These are phyloP conservation scores for Eutolmus rufibarbis DNA, from an alignment of 2,888 invertebrate species.

Conservation along the genomic window DNA sequence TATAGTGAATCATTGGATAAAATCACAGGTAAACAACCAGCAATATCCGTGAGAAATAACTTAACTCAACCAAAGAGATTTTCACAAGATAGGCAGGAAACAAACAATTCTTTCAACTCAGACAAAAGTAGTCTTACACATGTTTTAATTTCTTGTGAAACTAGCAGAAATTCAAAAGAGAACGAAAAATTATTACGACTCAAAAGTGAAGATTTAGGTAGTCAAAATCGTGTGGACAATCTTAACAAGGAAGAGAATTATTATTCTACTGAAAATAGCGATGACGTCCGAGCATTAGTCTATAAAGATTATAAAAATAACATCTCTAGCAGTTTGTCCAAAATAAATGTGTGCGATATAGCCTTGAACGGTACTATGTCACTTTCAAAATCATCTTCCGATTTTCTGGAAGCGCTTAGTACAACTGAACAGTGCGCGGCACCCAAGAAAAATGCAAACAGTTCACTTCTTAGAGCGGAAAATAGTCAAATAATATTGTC, in stretches of 20 bases:
- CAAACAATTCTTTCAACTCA: background rate
- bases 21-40: conserved; percentile 45
- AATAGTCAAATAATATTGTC: conserved; percentile 47
- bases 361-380: conserved; percentile 6
- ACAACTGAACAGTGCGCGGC: background rate
- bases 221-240: background rate
- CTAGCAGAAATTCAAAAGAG: background rate
- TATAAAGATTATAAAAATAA: conserved; percentile 13
- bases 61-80: background rate
- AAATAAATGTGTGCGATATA: conserved; percentile 37
- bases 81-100: background rate
- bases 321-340: conserved; percentile 44
- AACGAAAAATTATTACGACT: background rate
- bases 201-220: background rate
- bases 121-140: background rate
- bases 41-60: conserved; percentile 21
- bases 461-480: background rate
- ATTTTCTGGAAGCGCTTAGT: conserved; percentile 6
- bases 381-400: conserved; percentile 40
- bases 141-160: background rate
- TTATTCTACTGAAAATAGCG: background rate
- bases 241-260: background rate
- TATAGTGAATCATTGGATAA: background rate
- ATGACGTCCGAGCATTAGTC: background rate
- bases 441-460: background rate